Conservation (phyloP, 2,113 vertebrate genomes). For the Silurus asotus region DNA sequence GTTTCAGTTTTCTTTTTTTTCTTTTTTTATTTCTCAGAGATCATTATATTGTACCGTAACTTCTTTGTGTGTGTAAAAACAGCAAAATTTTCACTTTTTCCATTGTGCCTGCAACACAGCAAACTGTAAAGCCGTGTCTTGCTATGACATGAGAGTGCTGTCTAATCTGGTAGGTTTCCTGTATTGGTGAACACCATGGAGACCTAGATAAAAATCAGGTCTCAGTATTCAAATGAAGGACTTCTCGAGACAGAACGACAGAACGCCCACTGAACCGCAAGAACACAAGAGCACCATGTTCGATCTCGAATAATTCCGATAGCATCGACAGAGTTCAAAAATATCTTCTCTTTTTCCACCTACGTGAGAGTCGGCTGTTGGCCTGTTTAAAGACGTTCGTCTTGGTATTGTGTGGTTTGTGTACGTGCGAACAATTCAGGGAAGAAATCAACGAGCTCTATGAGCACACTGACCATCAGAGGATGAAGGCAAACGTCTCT, state of each 20-base stretch:
- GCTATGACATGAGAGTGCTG: slow-evolving; percentile 62
- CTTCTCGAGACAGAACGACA: slow-evolving; percentile 47
- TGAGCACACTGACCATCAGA: too few relatives aligned
- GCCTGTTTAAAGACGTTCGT: not conserved
- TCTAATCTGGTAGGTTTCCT: slow-evolving; percentile 58
- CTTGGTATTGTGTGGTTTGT: not conserved
- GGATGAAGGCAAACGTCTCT: too few relatives aligned
- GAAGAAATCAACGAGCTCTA: too few relatives aligned
- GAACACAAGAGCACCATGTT: slow-evolving; percentile 56
- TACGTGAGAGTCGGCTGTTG: slow-evolving; percentile 51
- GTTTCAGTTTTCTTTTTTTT: not conserved
- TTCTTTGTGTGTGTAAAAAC: not conserved
- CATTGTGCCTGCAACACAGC: not conserved
- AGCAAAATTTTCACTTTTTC: not conserved
- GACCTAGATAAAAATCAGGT: slow-evolving; percentile 54
- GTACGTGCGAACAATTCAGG: not conserved
- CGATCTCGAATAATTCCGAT: slow-evolving; percentile 65
- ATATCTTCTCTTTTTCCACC: slow-evolving; percentile 55
- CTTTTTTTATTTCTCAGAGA: not conserved
- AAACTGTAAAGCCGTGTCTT: slow-evolving; percentile 54
- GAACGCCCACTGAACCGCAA: slow-evolving; percentile 58
- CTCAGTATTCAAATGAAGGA: slow-evolving; percentile 56
- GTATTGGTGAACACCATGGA: slow-evolving; percentile 35
- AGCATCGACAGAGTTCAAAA: slow-evolving; percentile 54
- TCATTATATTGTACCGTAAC: not conserved